Evolutionary conservation across 1,140 invertebrate species (phyloP).

Genomic region (Papilio glaucus): DNA sequence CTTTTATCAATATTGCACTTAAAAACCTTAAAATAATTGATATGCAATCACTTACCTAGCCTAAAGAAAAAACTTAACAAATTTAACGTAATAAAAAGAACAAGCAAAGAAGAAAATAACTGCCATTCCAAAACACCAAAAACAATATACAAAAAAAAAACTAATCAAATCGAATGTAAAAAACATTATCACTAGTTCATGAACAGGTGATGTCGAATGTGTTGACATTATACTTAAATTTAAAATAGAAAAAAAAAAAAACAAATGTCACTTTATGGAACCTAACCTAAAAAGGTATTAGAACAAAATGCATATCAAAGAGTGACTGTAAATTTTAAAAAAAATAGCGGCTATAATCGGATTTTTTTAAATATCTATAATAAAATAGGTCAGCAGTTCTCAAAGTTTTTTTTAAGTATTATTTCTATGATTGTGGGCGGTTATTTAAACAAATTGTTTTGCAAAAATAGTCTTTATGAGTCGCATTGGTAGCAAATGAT

Average conservation of each 20-base stretch:
- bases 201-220: neutral
- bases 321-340: neutral
- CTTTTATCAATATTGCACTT: constrained; percentile 65
- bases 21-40: constrained; percentile 58
- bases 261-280: no score
- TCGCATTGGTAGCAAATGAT: no score
- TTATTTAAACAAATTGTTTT: no score
- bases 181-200: neutral
- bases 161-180: neutral
- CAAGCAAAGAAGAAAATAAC: constrained; percentile 23
- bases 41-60: constrained; percentile 61
- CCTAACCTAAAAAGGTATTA: constrained; percentile 15
- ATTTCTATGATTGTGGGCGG: no score
- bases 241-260: neutral
- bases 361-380: neutral
- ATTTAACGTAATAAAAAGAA: constrained; percentile 39
- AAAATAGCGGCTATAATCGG: neutral
- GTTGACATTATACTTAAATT: neutral
- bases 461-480: no score
- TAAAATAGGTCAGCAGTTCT: neutral
- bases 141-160: constrained; percentile 11
- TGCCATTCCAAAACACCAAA: neutral
- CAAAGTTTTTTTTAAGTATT: neutral
- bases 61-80: constrained; percentile 47
- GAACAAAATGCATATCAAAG: constrained; percentile 1